Percentiles rank a stretch among this genome's conserved stretches.
Conservation (phyloP, 2,113 vertebrate genomes). For the Cyrtonyx montezumae region DNA sequence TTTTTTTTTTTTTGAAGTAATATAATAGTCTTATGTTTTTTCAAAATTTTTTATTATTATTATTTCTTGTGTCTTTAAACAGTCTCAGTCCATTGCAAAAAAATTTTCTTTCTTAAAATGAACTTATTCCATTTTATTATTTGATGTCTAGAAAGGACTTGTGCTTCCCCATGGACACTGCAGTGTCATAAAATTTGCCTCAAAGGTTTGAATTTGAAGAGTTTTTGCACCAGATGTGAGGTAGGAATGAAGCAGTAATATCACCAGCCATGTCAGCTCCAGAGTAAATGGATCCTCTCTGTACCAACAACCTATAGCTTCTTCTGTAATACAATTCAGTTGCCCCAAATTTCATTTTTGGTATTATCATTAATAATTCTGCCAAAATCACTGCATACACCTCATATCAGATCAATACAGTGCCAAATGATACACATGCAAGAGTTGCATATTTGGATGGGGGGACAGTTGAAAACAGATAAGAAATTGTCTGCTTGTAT, state of each 20-base stretch:
- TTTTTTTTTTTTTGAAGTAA: not conserved
- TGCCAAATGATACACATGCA: not conserved
- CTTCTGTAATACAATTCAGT: not conserved
- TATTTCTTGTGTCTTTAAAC: not conserved
- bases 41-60: not conserved
- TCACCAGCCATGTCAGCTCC: rapidly evolving
- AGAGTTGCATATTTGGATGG: not conserved
- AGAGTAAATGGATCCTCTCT: not conserved
- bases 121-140: not conserved
- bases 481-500: not conserved
- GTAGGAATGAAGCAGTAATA: not conserved
- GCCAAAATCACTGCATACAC: not conserved
- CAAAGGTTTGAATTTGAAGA: not conserved
- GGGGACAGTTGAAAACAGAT: not conserved
- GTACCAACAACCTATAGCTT: not conserved
- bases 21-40: not conserved
- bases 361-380: not conserved
- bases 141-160: not conserved
- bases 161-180: not conserved
- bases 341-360: not conserved
- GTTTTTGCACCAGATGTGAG: not conserved
- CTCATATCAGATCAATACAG: not conserved
- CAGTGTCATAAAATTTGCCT: not conserved
- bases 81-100: not conserved
- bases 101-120: not conserved